Evolutionary conservation across 1,140 invertebrate genomes (phyloP), one percentile per base, ranked within the genome.

Genomic region (Amyelois transitella): DNA sequence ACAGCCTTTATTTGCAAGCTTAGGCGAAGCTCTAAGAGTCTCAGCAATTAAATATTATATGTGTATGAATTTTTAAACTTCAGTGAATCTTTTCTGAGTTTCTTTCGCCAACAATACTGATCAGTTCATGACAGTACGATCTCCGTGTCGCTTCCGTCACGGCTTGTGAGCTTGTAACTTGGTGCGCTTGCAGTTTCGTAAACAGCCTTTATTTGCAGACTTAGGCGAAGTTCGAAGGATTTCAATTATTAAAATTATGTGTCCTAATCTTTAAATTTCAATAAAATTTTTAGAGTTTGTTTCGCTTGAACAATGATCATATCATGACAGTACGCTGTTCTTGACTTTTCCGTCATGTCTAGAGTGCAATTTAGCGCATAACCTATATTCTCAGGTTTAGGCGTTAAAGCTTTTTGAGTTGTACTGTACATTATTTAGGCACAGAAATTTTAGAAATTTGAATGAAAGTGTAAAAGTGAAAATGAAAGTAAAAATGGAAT

Each of bases 301-400:
- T 64, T 72, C 59, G 68, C 48, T 62, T 70, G 74, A 67, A 68
- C 81, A 86, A 83, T 74, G 82, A 86, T 86, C 82, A 78, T 75
- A 80, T 78, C 72, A 69, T 66, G 64, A 65, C 69, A 65, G 58
- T 62, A 54, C 64, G 63, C 68, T 64, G 72, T 71, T 53, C 49
- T 58, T 55, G 52, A 47, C 49, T 65, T 68, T 75, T 75, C 74
- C 72, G 75, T 72, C 78, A 79, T 77, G 76, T 79, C 64, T 80
- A 57, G 64, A 85, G 79, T 64, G 66, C 68, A 64, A 69, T 64
- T 60, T 64, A 60, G 51, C 53, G 54, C 58, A 64, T 51, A 55
- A 18, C 43, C 5, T 45, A 2, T 19, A 45, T 8, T 28, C 12
- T n/a, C n/a, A 4, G 14, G 32, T 14, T 38, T 14, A n/a, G 32